Evolutionary conservation across 2,888 invertebrate genomes (phyloP).

Genomic region (Panopea generosa): DNA sequence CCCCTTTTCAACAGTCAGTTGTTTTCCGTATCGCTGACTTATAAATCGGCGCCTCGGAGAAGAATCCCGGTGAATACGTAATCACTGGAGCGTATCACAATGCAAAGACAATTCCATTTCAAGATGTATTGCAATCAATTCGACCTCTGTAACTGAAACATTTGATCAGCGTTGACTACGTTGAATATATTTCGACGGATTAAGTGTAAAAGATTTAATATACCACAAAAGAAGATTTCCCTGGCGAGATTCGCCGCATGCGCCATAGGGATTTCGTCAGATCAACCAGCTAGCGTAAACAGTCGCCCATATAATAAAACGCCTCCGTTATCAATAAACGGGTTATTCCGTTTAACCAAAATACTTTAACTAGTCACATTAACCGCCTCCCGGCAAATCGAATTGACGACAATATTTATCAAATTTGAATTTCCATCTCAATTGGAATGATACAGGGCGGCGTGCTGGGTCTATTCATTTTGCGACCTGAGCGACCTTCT

Average conservation of each 20-base stretch:
- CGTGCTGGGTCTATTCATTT: conserved; percentile 55
- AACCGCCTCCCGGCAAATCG: conserved; percentile 61
- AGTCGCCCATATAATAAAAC: conserved; percentile 32
- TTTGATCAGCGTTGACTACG: conserved; percentile 46
- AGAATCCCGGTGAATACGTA: too few species aligned
- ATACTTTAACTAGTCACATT: conserved; percentile 68
- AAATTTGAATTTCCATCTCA: conserved; percentile 63
- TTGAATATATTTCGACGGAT: conserved; percentile 58
- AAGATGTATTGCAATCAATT: conserved; percentile 5
- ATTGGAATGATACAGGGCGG: conserved; percentile 40
- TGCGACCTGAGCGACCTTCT: conserved; percentile 52
- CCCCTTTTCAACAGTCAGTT: too few species aligned
- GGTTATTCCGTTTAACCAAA: conserved; percentile 65
- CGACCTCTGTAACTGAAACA: conserved; percentile 40
- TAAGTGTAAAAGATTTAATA: conserved; percentile 58
- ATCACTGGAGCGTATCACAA: too few species aligned
- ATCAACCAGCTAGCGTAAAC: conserved; percentile 23
- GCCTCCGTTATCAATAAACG: conserved; percentile 53
- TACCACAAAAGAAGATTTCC: conserved; percentile 61
- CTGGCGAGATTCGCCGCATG: conserved; percentile 35
- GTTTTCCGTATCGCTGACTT: too few species aligned
- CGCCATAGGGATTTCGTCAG: conserved; percentile 48
- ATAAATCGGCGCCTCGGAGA: too few species aligned
- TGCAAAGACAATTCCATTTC: not conserved
- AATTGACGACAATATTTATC: conserved; percentile 68